Percentiles rank a stretch among this genome's conserved stretches.
These are phyloP conservation scores for Maniola hyperantus DNA, from an alignment of 2,888 invertebrate genomes.

Conservation along the genomic window DNA sequence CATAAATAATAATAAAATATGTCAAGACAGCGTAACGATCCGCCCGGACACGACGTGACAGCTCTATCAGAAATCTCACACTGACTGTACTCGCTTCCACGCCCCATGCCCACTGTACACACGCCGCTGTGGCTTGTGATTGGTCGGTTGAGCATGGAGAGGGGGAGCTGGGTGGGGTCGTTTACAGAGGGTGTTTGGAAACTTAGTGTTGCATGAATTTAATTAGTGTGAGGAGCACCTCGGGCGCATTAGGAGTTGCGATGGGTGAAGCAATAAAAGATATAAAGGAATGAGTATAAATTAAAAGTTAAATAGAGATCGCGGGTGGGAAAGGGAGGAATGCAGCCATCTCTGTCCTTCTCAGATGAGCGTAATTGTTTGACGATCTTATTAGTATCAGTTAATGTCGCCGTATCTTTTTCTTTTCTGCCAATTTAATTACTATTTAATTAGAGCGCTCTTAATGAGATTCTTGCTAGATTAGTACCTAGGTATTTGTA, in stretches of 20 bases:
- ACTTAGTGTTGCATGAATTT: constrained; percentile 83
- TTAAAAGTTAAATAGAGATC: constrained; percentile 82
- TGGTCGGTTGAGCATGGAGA: constrained; percentile 51
- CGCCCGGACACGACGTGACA: constrained; percentile 78
- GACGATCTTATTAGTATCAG: constrained; percentile 83
- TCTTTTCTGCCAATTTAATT: constrained; percentile 80
- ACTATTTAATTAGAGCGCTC: constrained; percentile 77
- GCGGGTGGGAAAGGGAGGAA: constrained; percentile 57
- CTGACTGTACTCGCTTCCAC: constrained; percentile 59
- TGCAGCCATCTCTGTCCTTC: constrained; percentile 49
- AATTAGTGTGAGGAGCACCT: constrained; percentile 82
- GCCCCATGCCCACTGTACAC: constrained; percentile 48
- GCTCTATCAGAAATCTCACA: constrained; percentile 78
- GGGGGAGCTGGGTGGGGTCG: constrained; percentile 50
- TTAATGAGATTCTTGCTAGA: constrained; percentile 72
- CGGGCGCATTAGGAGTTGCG: constrained; percentile 82
- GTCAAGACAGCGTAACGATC: constrained; percentile 79
- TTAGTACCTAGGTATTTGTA: constrained; percentile 53
- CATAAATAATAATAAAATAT: constrained; percentile 83
- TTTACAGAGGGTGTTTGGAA: constrained; percentile 57
- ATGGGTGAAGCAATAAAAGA: constrained; percentile 83
- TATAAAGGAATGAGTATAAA: constrained; percentile 84
- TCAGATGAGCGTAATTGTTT: constrained; percentile 79
- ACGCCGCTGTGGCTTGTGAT: constrained; percentile 51
- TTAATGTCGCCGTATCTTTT: constrained; percentile 81